Conservation (phyloP, 2,113 vertebrate genomes). For the Dasyornis broadbenti region DNA sequence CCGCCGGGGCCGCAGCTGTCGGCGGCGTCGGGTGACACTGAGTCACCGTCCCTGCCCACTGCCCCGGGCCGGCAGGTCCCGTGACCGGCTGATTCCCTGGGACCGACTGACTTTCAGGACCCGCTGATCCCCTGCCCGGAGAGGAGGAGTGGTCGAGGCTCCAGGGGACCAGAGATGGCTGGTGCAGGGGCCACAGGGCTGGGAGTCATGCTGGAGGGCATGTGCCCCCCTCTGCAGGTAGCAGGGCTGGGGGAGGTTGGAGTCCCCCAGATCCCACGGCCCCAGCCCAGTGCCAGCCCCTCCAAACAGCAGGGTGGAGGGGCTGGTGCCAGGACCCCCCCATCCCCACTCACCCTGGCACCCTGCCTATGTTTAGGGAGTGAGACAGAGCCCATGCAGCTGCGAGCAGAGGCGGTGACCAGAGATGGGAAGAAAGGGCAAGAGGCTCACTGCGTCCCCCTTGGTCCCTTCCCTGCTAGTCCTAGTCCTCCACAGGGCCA, state of each 20-base stretch:
- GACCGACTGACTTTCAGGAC: neutral
- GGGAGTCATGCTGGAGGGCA: rapidly evolving
- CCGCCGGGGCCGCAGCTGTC: constrained; percentile 71
- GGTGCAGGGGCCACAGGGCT: neutral
- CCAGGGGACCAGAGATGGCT: neutral
- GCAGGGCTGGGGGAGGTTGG: neutral
- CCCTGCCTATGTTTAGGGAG: constrained; percentile 31
- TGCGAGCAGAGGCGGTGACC: neutral
- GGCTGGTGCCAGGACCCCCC: neutral
- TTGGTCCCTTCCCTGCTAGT: neutral
- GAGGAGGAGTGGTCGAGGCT: neutral
- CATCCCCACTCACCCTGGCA: neutral
- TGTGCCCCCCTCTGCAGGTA: neutral
- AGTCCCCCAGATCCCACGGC: neutral
- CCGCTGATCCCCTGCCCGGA: neutral
- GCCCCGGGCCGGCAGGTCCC: neutral
- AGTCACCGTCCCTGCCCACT: constrained; percentile 20
- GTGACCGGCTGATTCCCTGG: neutral
- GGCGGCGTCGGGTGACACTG: constrained; percentile 67
- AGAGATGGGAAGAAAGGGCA: neutral
- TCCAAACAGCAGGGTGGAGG: neutral
- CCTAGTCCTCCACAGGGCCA: neutral
- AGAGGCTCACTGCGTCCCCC: rapidly evolving
- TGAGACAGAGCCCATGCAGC: constrained; percentile 4
- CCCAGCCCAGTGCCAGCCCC: neutral